Conservation (phyloP, 92 coral and sea anemone genomes). For the Meandrina meandrites region DNA sequence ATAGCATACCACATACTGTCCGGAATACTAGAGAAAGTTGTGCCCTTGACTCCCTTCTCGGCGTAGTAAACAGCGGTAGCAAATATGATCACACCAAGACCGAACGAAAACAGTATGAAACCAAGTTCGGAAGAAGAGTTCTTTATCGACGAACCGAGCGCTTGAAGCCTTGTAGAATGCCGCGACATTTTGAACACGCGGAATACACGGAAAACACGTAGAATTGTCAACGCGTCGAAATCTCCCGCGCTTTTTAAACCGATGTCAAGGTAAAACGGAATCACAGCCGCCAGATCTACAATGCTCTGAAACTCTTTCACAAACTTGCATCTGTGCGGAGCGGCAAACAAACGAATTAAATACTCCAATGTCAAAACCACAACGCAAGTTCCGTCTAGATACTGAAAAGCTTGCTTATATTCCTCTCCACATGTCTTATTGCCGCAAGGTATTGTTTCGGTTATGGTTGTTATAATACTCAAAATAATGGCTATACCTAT, state of each 20-base stretch:
- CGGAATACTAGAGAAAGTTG: constrained; percentile 84
- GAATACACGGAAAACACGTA: constrained; percentile 87
- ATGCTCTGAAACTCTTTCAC: constrained; percentile 85
- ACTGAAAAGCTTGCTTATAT: constrained; percentile 62
- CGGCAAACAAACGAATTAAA: constrained; percentile 76
- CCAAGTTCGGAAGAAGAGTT: constrained; percentile 97
- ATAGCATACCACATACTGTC: constrained; percentile 98
- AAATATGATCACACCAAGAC: constrained; percentile 91
- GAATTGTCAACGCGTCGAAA: constrained; percentile 74
- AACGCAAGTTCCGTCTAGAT: constrained; percentile 87
- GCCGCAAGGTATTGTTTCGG: constrained; percentile 86
- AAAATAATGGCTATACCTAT: constrained; percentile 83
- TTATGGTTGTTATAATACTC: constrained; percentile 79
- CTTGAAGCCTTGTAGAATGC: constrained; percentile 79
- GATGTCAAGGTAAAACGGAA: constrained; percentile 87
- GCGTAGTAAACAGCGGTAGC: constrained; percentile 93
- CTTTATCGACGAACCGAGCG: constrained; percentile 82
- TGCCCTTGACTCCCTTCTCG: constrained; percentile 80
- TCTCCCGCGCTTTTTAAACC: constrained; percentile 62
- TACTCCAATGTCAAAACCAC: constrained; percentile 83
- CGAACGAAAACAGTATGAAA: constrained; percentile 83
- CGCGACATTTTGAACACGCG: constrained; percentile 93
- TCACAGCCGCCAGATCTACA: constrained; percentile 84
- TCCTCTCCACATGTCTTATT: constrained; percentile 73
- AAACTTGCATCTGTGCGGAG: constrained; percentile 79